These are phyloP conservation scores for Pelodiscus sinensis DNA, from an alignment of 2,113 vertebrate species.

Conservation along the genomic window DNA sequence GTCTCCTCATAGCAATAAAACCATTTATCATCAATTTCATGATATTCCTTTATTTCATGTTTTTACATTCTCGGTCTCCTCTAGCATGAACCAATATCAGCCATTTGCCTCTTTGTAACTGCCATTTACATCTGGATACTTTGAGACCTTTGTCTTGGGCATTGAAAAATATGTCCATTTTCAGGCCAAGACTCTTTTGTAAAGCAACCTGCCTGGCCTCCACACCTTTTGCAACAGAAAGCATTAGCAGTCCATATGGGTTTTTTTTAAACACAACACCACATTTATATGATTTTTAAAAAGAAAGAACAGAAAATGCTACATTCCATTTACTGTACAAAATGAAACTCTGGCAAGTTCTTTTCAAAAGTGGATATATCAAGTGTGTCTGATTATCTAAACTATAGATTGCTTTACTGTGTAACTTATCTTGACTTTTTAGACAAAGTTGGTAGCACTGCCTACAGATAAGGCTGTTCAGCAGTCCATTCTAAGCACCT, in stretches of 20 bases:
- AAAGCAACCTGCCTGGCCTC: rapidly evolving
- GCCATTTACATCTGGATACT: constrained; percentile 10
- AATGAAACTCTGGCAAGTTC: neutral
- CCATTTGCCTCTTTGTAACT: neutral
- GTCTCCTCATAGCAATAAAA: neutral
- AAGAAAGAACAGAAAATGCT: neutral
- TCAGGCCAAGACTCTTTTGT: neutral
- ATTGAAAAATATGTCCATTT: neutral
- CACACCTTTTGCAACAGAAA: neutral
- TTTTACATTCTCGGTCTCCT: neutral
- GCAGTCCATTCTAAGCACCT: neutral
- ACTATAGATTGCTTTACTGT: neutral
- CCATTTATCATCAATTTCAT: neutral
- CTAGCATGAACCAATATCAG: neutral
- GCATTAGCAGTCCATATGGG: neutral
- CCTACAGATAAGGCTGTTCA: neutral
- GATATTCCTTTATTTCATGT: neutral
- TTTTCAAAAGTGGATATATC: neutral
- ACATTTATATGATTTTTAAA: too few species aligned
- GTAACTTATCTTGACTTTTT: neutral
- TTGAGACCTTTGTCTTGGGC: neutral
- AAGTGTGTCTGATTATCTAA: rapidly evolving
- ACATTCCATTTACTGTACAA: neutral
- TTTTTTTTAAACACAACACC: too few species aligned
- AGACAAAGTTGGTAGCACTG: neutral